Base-by-base conservation (phyloP, 2,113 vertebrate genomes). In the Canis aureus region DNA sequence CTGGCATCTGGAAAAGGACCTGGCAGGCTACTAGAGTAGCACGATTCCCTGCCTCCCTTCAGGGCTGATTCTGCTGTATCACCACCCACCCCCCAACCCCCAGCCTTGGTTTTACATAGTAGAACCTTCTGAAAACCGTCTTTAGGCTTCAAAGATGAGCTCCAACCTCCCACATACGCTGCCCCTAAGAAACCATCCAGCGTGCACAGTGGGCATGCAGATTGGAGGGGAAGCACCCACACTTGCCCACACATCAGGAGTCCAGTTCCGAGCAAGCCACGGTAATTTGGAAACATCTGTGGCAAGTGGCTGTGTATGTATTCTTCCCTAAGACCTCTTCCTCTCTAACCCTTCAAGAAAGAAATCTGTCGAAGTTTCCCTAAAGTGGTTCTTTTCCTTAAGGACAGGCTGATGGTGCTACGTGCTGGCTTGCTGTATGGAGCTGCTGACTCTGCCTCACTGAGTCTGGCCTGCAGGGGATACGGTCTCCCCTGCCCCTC, bases 321-420 rank as follows among this genome's bases (percentile, higher is more conserved):
- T 55, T 51, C 78, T 53, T 49, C 59, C n/a, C 9, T 55, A 2
- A 69, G 89, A 35, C 53, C 6, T 15, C 81, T 64, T 66, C 51
- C 57, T 64, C 96, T 83, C 74, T 69, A 84, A 17, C 32, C 96
- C 86, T 91, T 93, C 95, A 64, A 84, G 91, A 89, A 87, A 92
- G 94, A 88, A 60, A 62, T 35, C 92, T 60, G 51, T 92, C 59
- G 94, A 97, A 91, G 92, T 94, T 93, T n/a, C 82, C 97, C 89
- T 53, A 59, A 88, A 85, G 89, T 90, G 88, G 97, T 88, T 73
- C 94, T 97, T 94, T 97, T 97, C 96, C 97, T 85, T 92, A 90
- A 66, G 43, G 85, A 62, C 82, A 35, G 17, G n/a, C 60, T 32
- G 66, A 4, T 38, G 69, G 59, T 17, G n/a, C 82, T 25, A n/a